These are phyloP conservation scores for Ardeotis arabs DNA, from an alignment of 2,113 vertebrate genomes.

Conservation along the genomic window DNA sequence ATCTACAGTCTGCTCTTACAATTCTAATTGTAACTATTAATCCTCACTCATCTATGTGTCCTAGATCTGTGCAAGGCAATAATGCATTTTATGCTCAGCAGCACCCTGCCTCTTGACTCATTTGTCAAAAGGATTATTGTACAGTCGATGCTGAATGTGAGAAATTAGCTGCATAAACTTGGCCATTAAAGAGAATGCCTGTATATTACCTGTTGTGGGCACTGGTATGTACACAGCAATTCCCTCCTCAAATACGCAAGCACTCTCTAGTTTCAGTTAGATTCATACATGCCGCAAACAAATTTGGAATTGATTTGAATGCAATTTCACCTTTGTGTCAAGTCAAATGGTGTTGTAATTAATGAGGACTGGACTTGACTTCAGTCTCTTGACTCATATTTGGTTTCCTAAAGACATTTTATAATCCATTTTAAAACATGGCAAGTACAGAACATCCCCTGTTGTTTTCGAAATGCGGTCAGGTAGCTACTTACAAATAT, in stretches of 20 bases:
- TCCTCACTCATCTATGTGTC: slow-evolving; percentile 52
- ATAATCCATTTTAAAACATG: not conserved
- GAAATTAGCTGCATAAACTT: slow-evolving; percentile 39
- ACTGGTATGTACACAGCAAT: not conserved
- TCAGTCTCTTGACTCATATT: not conserved
- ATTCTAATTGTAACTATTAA: slow-evolving; percentile 65
- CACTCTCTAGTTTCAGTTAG: not conserved
- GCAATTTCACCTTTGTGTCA: not conserved
- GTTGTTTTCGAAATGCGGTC: not conserved
- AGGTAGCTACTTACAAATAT: not conserved
- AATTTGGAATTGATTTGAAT: not conserved
- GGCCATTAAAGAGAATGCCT: not conserved
- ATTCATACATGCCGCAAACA: not conserved
- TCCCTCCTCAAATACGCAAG: not conserved
- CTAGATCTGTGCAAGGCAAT: slow-evolving; percentile 48
- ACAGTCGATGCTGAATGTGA: not conserved
- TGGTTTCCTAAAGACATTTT: not conserved
- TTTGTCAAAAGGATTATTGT: slow-evolving; percentile 55
- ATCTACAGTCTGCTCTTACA: slow-evolving; percentile 17
- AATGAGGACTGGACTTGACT: not conserved
- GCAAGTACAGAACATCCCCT: not conserved
- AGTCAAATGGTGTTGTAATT: slow-evolving; percentile 3
- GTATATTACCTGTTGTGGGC: slow-evolving; percentile 10
- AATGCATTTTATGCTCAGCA: slow-evolving; percentile 58
- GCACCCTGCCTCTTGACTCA: slow-evolving; percentile 44